Conservation (phyloP, 2,797 vertebrate species). For the Novumbra hubbsi region DNA sequence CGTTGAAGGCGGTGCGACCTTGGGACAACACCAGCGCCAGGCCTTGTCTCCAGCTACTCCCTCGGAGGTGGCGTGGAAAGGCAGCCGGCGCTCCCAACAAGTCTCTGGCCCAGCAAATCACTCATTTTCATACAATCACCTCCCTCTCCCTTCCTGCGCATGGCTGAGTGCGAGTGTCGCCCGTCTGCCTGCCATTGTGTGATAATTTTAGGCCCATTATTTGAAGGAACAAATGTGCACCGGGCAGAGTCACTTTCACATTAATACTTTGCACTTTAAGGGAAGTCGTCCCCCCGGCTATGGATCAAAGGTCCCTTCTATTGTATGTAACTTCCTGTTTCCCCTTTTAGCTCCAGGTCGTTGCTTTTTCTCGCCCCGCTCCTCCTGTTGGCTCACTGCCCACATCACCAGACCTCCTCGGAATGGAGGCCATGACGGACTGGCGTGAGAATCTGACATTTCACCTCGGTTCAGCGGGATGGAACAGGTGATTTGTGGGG, state of each 20-base stretch:
- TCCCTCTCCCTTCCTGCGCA: constrained; percentile 78
- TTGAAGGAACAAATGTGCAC: constrained; percentile 75
- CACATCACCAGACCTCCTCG: constrained; percentile 24
- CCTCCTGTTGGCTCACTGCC: constrained; percentile 36
- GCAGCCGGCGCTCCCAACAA: constrained; percentile 58
- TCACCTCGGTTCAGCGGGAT: constrained; percentile 41
- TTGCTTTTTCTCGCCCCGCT: constrained; percentile 71
- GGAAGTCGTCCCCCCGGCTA: constrained; percentile 78
- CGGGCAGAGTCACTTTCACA: constrained; percentile 84
- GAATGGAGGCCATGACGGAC: constrained; percentile 56
- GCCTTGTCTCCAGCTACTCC: constrained; percentile 13
- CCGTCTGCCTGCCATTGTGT: constrained; percentile 88
- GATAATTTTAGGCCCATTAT: constrained; percentile 95
- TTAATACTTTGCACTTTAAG: constrained; percentile 76
- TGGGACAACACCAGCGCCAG: constrained; percentile 29
- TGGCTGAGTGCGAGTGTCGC: constrained; percentile 73
- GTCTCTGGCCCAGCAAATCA: constrained; percentile 71
- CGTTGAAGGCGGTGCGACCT: constrained; percentile 22
- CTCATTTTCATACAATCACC: constrained; percentile 80
- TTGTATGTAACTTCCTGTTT: constrained; percentile 92
- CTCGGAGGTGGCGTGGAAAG: constrained; percentile 38
- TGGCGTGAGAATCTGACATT: constrained; percentile 67
- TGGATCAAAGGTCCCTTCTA: constrained; percentile 93
- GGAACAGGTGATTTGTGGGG: constrained; percentile 48
- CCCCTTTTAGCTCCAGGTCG: constrained; percentile 83